phyloP scores from a whole-genome alignment of 2,113 vertebrate genomes.

The Sminthopsis crassicaudata region DNA sequence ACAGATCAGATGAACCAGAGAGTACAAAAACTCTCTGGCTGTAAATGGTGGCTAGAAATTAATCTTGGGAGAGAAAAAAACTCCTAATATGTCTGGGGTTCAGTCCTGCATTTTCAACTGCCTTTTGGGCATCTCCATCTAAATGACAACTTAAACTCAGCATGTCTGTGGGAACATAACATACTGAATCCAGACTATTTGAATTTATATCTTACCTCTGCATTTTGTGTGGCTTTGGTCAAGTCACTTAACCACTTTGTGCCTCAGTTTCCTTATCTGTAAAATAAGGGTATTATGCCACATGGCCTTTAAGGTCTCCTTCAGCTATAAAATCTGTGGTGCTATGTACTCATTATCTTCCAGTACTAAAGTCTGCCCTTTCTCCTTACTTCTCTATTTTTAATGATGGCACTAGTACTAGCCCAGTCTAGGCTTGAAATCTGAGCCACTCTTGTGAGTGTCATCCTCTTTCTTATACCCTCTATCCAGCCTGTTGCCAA shows the following conservation, averaged over 20 bases:
- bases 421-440: background rate
- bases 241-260: background rate
- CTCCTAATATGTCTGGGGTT: background rate
- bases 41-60: background rate
- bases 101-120: background rate
- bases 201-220: background rate
- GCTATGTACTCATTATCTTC: background rate
- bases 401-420: background rate
- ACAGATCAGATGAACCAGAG: background rate
- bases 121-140: background rate
- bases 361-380: background rate
- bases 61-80: background rate
- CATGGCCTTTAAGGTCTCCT: background rate
- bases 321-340: background rate
- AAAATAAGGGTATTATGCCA: background rate
- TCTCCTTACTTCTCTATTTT: background rate
- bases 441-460: background rate
- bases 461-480: background rate
- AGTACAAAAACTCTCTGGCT: background rate
- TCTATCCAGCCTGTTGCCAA: background rate
- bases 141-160: background rate
- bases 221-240: background rate
- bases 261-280: background rate
- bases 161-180: background rate
- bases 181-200: background rate